Conservation (phyloP, 1,140 invertebrate species). For the Drosophila pruinosa region DNA sequence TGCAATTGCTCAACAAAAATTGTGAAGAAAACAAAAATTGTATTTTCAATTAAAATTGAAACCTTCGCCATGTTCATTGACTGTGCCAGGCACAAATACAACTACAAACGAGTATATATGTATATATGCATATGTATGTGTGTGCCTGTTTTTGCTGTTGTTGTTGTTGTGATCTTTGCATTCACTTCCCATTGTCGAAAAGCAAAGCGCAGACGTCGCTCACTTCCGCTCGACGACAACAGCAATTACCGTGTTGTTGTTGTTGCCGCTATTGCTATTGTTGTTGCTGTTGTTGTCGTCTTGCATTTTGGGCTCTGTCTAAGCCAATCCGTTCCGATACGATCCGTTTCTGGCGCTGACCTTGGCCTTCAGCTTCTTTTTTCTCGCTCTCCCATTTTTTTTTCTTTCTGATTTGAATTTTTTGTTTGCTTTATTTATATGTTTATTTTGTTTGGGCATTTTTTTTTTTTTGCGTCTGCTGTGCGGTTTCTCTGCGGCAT, state of each 20-base stretch:
- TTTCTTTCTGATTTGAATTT: slow-evolving; percentile 17
- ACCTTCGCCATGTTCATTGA: slow-evolving; percentile 47
- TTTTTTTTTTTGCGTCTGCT: neutral
- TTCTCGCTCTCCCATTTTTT: slow-evolving; percentile 3
- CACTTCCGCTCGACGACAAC: slow-evolving; percentile 65
- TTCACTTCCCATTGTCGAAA: slow-evolving; percentile 74
- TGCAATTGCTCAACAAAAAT: slow-evolving; percentile 57
- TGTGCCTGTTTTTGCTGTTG: neutral
- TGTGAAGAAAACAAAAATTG: neutral
- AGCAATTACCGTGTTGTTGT: neutral
- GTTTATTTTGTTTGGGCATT: neutral
- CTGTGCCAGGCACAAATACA: slow-evolving; percentile 5
- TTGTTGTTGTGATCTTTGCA: slow-evolving; percentile 58
- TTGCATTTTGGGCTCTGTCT: slow-evolving; percentile 28
- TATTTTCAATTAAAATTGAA: slow-evolving; percentile 59
- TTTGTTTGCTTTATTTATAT: slow-evolving; percentile 25
- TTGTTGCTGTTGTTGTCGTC: slow-evolving; percentile 2
- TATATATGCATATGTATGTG: neutral
- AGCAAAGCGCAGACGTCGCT: slow-evolving; percentile 63
- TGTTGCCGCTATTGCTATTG: neutral
- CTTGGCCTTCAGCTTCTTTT: slow-evolving; percentile 29
- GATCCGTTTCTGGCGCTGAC: slow-evolving; percentile 43
- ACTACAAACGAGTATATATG: neutral
- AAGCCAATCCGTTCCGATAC: slow-evolving; percentile 44
- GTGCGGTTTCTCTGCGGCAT: slow-evolving; percentile 3